Evolutionary conservation across 2,797 vertebrate species (phyloP).

Genomic region (Tokudaia tokunoshimensis): DNA sequence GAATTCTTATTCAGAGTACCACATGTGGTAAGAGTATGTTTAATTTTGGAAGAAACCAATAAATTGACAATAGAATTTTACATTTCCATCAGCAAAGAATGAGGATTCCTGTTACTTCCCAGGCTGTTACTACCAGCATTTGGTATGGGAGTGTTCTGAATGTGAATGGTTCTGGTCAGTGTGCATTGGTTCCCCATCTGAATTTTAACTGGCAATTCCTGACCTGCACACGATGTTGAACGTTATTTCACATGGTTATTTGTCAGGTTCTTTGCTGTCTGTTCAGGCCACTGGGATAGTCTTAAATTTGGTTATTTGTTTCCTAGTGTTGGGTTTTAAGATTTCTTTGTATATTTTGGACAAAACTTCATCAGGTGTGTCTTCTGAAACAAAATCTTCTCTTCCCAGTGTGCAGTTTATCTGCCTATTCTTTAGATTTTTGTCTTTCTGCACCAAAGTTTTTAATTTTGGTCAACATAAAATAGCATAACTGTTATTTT

Average conservation of each 20-base stretch:
- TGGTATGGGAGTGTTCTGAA: neutral
- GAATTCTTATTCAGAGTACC: neutral
- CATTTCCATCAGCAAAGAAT: neutral
- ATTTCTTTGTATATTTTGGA: neutral
- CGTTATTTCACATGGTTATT: neutral
- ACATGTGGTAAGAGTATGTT: neutral
- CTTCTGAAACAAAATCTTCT: slow-evolving; percentile 23
- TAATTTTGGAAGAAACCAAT: neutral
- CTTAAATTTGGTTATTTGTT: neutral
- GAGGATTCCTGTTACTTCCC: neutral
- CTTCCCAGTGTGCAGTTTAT: neutral
- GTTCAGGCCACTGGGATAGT: neutral
- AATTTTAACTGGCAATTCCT: neutral
- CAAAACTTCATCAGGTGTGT: neutral
- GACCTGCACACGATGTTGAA: neutral
- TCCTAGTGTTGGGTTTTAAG: slow-evolving; percentile 10
- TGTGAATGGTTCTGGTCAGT: neutral
- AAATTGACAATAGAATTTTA: neutral
- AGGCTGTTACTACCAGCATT: neutral
- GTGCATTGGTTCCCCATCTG: neutral
- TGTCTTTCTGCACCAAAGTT: neutral
- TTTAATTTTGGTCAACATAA: neutral
- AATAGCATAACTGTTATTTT: neutral
- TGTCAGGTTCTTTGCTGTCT: neutral
- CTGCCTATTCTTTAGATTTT: slow-evolving; percentile 25